Base-by-base conservation (phyloP, 1,140 invertebrate species). In the Oppia nitens region DNA sequence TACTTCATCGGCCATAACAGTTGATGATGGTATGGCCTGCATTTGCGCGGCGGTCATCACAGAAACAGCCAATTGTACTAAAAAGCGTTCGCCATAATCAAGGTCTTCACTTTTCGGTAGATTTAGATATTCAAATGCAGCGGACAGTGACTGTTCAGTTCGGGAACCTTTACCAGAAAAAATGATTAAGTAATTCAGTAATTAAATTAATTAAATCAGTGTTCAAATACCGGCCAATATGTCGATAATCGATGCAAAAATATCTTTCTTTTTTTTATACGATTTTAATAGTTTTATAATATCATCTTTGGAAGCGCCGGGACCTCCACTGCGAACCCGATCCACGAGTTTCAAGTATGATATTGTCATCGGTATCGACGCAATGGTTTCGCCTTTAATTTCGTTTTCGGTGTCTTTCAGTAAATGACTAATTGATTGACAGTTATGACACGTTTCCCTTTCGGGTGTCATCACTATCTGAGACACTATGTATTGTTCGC, bases 221-320 rank as follows among this genome's bases (percentile, higher is more conserved):
- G 17, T 40, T 40, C 17, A 40, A 17, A 9, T 40, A 28, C 47
- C 60, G 21, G 62, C 59, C 9, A 62, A n/a, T 4, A 52, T 24
- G 29, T 63, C 62, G 12, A 63, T 47, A 2, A 63, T 24, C n/a
- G 62, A 63, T 25, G 28, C 23, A 17, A 60, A 51, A 21, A 59
- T 27, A 32, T 59, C 47, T 9, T 58, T 12, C 1, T 17, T 23
- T 25, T 61, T 57, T 21, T 24, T 21, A 0, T 14, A 28, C 14
- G 51, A 14, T 48, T 61, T 45, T 14, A 61, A 29, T 26, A 55
- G n/a, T 24, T 55, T 49, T n/a, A 47, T 6, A 1, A 63, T 55
- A 45, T 61, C 62, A 24, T 58, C 26, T 45, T 51, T 51, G 1
- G 20, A 40, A 28, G 50, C 47, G 6, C 40, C 50, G 17, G 51